Evolutionary conservation across 2,888 invertebrate genomes (phyloP).

Genomic region (Mechanitis mazaeus): DNA sequence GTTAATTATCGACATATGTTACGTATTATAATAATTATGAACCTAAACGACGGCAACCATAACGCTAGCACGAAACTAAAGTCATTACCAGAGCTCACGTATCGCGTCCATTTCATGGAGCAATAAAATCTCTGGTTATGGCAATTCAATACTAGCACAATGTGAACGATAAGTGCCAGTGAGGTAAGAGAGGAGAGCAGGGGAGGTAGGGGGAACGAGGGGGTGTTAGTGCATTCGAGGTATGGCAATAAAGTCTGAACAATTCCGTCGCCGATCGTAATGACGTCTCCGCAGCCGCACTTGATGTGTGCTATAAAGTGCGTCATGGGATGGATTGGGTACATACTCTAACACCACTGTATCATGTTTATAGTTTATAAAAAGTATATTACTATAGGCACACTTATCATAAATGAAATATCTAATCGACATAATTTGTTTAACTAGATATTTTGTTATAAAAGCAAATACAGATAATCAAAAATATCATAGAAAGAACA

Average conservation of each 20-base stretch:
- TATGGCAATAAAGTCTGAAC: slow-evolving; percentile 16
- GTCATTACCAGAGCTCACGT: slow-evolving; percentile 12
- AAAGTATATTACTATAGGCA: too few relatives aligned
- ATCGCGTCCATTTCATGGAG: slow-evolving; percentile 20
- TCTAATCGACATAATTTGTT: too few relatives aligned
- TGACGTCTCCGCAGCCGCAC: slow-evolving; percentile 11
- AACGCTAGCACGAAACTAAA: background rate
- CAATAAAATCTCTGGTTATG: slow-evolving; percentile 25
- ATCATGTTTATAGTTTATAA: too few relatives aligned
- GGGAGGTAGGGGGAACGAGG: background rate
- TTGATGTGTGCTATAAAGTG: slow-evolving; percentile 15
- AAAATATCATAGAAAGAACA: too few relatives aligned
- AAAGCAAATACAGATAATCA: too few relatives aligned
- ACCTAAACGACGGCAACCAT: background rate
- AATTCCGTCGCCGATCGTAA: slow-evolving; percentile 12
- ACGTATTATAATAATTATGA: background rate
- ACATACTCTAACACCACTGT: slow-evolving; percentile 1
- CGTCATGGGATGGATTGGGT: slow-evolving; percentile 14
- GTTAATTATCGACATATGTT: background rate
- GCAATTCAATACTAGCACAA: slow-evolving; percentile 23
- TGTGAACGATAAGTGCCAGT: slow-evolving; percentile 16
- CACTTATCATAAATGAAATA: too few relatives aligned
- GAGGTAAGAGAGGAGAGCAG: slow-evolving; percentile 1
- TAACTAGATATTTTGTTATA: too few relatives aligned
- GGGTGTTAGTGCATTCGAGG: slow-evolving; percentile 11